Conservation (phyloP, 2,113 vertebrate genomes). For the Microtus richardsoni region DNA sequence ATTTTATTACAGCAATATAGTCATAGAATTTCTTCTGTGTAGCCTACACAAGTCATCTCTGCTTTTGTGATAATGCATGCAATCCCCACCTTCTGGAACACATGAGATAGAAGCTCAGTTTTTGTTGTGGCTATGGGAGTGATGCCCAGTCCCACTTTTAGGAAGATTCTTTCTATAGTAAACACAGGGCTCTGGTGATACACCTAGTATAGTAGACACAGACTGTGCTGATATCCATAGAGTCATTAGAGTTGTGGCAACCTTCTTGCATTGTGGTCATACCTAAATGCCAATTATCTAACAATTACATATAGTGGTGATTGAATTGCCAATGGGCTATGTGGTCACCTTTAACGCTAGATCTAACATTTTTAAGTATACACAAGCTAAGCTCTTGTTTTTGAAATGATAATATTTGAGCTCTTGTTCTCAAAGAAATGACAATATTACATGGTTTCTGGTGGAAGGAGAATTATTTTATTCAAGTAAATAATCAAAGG, state of each 20-base stretch:
- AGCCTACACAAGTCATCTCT: not conserved
- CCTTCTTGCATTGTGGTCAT: not conserved
- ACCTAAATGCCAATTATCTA: not conserved
- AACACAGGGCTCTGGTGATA: not conserved
- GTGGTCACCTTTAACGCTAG: not conserved
- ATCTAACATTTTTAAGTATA: not conserved
- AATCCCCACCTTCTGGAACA: not conserved
- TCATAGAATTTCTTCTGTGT: not conserved
- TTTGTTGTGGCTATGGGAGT: not conserved
- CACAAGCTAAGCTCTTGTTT: not conserved
- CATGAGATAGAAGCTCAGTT: not conserved
- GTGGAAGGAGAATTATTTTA: not conserved
- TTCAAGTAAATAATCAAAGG: not conserved
- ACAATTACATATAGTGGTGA: not conserved
- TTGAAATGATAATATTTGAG: not conserved
- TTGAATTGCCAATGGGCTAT: not conserved
- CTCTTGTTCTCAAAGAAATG: not conserved
- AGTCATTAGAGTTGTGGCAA: constrained; percentile 5
- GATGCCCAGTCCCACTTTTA: not conserved
- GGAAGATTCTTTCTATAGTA: not conserved
- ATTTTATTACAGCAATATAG: not conserved
- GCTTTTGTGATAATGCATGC: not conserved
- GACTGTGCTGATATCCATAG: not conserved
- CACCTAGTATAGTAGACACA: not conserved
- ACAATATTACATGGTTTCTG: not conserved